Percentiles rank a stretch among this genome's conserved stretches.
Evolutionary conservation across 2,113 vertebrate genomes (phyloP).

Genomic region (Lepisosteus osseus): DNA sequence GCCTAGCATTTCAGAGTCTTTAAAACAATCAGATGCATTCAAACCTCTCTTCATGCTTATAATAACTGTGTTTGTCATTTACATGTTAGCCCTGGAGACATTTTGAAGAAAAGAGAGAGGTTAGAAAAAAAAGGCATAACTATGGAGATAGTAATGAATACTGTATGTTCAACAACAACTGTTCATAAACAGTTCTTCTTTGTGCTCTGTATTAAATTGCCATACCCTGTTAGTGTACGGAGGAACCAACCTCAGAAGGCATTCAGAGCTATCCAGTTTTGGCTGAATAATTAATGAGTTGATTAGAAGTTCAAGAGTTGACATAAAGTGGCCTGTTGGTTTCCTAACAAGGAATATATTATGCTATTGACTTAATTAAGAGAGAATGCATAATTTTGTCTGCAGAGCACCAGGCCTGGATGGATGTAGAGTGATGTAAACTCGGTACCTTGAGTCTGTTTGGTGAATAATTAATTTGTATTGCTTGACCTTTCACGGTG

Average conservation of each 20-base stretch:
- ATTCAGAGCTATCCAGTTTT: constrained; percentile 31
- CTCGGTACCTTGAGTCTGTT: constrained; percentile 43
- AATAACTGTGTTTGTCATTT: constrained; percentile 31
- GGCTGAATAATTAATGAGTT: constrained; percentile 39
- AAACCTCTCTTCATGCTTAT: background rate
- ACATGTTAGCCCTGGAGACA: constrained; percentile 50
- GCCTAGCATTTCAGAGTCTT: no score
- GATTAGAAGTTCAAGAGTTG: constrained; percentile 52
- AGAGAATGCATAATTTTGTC: constrained; percentile 43
- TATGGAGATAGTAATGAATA: constrained; percentile 50
- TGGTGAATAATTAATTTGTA: constrained; percentile 36
- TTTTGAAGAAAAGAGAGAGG: constrained; percentile 41
- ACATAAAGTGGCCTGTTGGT: constrained; percentile 40
- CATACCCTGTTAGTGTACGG: constrained; percentile 31
- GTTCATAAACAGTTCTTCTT: constrained; percentile 26
- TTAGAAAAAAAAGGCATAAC: constrained; percentile 47
- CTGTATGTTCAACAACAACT: constrained; percentile 16
- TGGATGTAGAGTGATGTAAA: constrained; percentile 40
- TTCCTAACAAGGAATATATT: constrained; percentile 36
- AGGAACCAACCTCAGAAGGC: constrained; percentile 12
- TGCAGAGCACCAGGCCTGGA: constrained; percentile 28
- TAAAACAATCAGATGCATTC: no score
- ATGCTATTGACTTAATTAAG: constrained; percentile 53
- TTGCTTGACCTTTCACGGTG: constrained; percentile 54
- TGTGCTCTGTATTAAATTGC: constrained; percentile 15